phyloP scores from a whole-genome alignment of 1,140 invertebrate species.

The Microplitis demolitor region DNA sequence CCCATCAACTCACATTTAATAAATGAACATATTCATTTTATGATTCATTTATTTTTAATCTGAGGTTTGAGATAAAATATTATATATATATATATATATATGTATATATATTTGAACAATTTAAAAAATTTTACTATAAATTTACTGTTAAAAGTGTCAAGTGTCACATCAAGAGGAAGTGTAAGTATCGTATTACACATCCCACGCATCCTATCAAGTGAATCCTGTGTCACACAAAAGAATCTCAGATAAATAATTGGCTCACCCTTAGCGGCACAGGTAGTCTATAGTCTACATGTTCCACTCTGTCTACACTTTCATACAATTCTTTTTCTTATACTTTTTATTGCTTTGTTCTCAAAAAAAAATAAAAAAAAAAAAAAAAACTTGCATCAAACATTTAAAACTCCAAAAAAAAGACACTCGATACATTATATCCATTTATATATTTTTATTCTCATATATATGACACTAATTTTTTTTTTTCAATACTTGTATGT shows the following conservation, averaged over 20 bases:
- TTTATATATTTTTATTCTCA: conserved; percentile 15
- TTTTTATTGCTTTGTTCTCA: background rate
- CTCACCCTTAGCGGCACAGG: conserved; percentile 50
- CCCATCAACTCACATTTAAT: too few relatives aligned
- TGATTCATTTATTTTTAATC: too few relatives aligned
- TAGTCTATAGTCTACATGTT: conserved; percentile 30
- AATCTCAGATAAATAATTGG: conserved; percentile 61
- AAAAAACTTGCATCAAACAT: conserved; percentile 38
- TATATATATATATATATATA: too few relatives aligned
- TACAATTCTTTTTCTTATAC: conserved; percentile 19
- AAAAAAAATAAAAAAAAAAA: background rate
- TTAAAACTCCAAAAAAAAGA: conserved; percentile 42
- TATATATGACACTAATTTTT: too few relatives aligned
- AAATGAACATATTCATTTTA: too few relatives aligned
- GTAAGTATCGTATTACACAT: conserved; percentile 51
- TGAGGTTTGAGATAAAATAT: too few relatives aligned
- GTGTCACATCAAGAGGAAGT: conserved; percentile 56
- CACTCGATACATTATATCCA: conserved; percentile 54
- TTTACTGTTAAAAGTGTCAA: background rate
- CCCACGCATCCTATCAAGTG: conserved; percentile 62
- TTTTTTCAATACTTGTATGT: too few relatives aligned
- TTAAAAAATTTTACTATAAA: too few relatives aligned
- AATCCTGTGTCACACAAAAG: conserved; percentile 50
- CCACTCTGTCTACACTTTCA: conserved; percentile 42
- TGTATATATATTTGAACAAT: too few relatives aligned